phyloP scores from a whole-genome alignment of 2,113 vertebrate species.

The Oceanodroma tethys region DNA sequence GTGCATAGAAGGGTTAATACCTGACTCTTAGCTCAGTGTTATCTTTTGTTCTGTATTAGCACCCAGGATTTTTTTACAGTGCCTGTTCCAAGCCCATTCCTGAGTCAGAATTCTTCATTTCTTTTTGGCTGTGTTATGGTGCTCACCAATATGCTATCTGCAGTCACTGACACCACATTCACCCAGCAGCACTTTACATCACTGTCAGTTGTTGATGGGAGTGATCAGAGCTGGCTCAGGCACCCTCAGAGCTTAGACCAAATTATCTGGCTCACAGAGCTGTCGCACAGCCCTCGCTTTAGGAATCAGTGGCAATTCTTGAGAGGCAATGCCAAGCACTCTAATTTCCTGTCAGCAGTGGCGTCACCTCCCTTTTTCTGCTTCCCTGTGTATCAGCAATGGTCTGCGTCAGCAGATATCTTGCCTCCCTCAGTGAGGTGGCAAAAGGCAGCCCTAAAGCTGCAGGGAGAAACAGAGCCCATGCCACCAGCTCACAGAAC shows the following conservation, averaged over 20 bases:
- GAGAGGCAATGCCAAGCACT: not conserved
- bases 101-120: not conserved
- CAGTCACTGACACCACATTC: not conserved
- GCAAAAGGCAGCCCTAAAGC: not conserved
- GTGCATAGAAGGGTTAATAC: not conserved
- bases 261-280: not conserved
- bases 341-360: not conserved
- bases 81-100: not conserved
- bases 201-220: not conserved
- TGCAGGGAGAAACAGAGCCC: not conserved
- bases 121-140: not conserved
- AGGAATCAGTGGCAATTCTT: not conserved
- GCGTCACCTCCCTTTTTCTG: not conserved
- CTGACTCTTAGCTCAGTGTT: not conserved
- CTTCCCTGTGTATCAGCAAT: not conserved
- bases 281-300: accelerated
- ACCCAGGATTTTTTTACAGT: not conserved
- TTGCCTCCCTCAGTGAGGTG: not conserved
- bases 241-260: not conserved
- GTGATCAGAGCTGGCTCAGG: not conserved
- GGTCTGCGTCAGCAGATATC: accelerated
- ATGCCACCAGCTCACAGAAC: not conserved
- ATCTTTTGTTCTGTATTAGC: not conserved
- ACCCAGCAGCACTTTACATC: not conserved
- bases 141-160: not conserved